phyloP scores from a whole-genome alignment of 64 coral and sea anemone species.

The Acropora yongei region DNA sequence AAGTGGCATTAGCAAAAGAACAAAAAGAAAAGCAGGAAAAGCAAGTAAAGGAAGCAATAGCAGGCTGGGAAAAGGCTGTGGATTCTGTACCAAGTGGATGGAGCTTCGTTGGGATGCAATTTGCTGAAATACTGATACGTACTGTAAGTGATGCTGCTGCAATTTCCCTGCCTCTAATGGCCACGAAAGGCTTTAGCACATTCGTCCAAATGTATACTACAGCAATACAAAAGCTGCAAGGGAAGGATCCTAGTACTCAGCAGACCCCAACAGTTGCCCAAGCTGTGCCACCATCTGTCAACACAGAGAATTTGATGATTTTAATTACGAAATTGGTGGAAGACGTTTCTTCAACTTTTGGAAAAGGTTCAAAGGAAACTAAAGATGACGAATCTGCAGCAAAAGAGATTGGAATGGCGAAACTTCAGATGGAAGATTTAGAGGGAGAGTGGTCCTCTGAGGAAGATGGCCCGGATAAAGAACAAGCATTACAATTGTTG shows the following conservation, averaged over 20 bases:
- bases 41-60: background rate
- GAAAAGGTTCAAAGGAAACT: background rate
- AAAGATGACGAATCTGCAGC: too few species aligned
- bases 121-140: background rate
- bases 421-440: background rate
- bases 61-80: background rate
- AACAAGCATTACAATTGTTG: background rate
- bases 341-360: background rate
- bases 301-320: background rate
- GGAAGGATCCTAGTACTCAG: background rate
- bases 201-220: background rate
- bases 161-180: background rate
- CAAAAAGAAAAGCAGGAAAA: background rate
- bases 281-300: background rate
- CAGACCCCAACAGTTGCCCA: background rate
- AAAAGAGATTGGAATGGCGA: too few species aligned
- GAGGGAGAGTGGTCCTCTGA: background rate
- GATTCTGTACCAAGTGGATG: slow-evolving; percentile 18
- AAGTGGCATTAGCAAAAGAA: background rate
- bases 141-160: too few species aligned
- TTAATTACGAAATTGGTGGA: background rate
- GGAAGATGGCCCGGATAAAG: background rate
- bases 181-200: too few species aligned
- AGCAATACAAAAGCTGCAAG: background rate
- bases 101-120: background rate